Evolutionary conservation across 2,113 vertebrate species (phyloP).

Genomic region (Sinocyclocheilus grahami): DNA sequence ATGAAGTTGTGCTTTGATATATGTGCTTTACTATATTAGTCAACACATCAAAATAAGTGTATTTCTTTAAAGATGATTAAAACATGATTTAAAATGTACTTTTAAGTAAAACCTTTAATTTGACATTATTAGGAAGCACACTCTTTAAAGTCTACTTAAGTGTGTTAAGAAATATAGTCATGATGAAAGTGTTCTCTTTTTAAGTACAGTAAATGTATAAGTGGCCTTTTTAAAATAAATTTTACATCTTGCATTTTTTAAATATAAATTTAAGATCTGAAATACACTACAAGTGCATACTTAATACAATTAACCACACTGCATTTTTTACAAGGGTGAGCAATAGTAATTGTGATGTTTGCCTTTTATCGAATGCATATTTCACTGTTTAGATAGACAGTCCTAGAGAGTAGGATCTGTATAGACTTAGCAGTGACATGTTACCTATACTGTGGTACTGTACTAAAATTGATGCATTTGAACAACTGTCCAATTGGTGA

Average conservation of each 20-base stretch:
- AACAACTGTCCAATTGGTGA: not conserved
- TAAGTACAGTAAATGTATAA: too few species aligned
- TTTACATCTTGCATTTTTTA: not conserved
- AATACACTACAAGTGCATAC: not conserved
- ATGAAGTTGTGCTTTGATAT: too few species aligned
- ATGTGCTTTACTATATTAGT: too few species aligned
- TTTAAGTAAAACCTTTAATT: not conserved
- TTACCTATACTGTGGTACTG: not conserved
- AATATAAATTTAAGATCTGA: not conserved
- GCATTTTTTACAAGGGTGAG: not conserved
- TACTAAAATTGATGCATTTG: not conserved
- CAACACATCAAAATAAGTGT: not conserved
- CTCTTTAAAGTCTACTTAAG: too few species aligned
- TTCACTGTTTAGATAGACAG: not conserved
- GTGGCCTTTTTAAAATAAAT: too few species aligned
- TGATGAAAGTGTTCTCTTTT: too few species aligned
- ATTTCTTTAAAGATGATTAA: not conserved
- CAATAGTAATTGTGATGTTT: not conserved
- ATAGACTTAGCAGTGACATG: not conserved
- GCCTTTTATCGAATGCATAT: not conserved
- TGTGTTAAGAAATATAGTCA: too few species aligned
- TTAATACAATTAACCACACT: not conserved
- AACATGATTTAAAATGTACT: not conserved
- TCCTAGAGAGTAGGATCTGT: not conserved
- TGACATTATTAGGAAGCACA: too few species aligned